Base-by-base conservation (phyloP, 1,140 invertebrate species). In the Drosophila ananassae region DNA sequence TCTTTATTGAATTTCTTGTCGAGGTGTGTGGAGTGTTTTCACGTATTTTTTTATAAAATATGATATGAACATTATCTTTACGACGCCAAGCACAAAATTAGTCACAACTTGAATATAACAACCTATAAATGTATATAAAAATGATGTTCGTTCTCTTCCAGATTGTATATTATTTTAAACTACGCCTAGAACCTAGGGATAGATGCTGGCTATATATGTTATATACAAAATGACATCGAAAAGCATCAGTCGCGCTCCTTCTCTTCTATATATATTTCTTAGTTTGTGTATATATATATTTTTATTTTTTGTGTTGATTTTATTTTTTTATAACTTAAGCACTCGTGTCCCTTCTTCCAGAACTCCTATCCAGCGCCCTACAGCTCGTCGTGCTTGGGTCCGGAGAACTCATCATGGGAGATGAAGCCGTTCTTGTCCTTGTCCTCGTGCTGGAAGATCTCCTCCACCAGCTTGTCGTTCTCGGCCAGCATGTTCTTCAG, bases 391-490 rank as follows among this genome's bases (percentile, higher is more conserved):
- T 99, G 98, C 92, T 99, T 99, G 13, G 98, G 98, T 6, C 98
- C 98, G 22, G 96, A 98, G 93, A 99, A 99, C 92, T 99, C 98
- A 28, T 97, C 97, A 92, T 98, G 96, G 55, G 97, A 98, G 78
- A 99, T 99, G 93, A 95, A 98, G 34, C 98, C 98, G 90, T 98
- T 98, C 92, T 97, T 98, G 92, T 98, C 97, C 91, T 97, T 97
- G 91, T 98, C 97, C 93, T 99, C 98, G 91, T 99, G 98, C 91
- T 98, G 96, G 94, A 99, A 99, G 74, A 99, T 98, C 89, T 98
- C 98, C 91, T 98, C 97, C 2, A 99, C 96, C 21, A 99, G 94
- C 91, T 98, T 98, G 91, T 98, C 97, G 91, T 98, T 96, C 83
- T 98, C 97, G 53, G 95, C 96, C 28, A 97, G 89, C 95, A 97